A percentile compares a stretch with the other conserved stretches of the same genome.
Evolutionary conservation across 1,140 invertebrate genomes (phyloP).

Genomic region (Archivesica marissinica): DNA sequence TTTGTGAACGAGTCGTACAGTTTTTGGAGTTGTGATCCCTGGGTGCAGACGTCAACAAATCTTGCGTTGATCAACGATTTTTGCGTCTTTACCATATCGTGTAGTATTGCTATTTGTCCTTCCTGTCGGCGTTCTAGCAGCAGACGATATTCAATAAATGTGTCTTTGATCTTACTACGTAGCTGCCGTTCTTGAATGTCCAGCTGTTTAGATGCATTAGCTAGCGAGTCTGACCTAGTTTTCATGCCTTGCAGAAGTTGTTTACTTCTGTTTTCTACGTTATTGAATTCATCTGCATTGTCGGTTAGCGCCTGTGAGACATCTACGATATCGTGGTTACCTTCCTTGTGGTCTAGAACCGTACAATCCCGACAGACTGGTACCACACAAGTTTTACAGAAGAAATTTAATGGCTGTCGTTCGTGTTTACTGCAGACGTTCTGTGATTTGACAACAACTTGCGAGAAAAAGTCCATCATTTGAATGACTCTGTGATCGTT

Average conservation of each 20-base stretch:
- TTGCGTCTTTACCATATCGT: conserved; percentile 75
- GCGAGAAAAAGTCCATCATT: conserved; percentile 81
- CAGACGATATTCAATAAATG: conserved; percentile 80
- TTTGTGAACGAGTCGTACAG: conserved; percentile 75
- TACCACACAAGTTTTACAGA: conserved; percentile 78
- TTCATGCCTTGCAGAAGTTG: conserved; percentile 76
- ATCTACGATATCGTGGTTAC: conserved; percentile 78
- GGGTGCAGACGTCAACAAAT: conserved; percentile 75
- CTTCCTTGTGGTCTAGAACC: conserved; percentile 81
- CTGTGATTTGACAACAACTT: conserved; percentile 73
- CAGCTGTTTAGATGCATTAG: conserved; percentile 79
- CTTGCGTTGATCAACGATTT: conserved; percentile 75
- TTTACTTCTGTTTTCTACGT: conserved; percentile 75
- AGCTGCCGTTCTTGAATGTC: conserved; percentile 77
- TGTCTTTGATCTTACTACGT: conserved; percentile 77
- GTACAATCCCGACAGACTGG: conserved; percentile 82
- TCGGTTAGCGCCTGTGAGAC: conserved; percentile 75
- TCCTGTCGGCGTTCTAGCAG: conserved; percentile 78
- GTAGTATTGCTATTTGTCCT: conserved; percentile 71
- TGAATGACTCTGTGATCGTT: conserved; percentile 80
- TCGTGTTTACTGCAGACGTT: conserved; percentile 80
- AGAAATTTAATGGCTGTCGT: conserved; percentile 80
- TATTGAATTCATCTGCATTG: conserved; percentile 73
- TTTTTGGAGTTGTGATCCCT: conserved; percentile 78
- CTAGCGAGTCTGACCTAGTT: conserved; percentile 71